Evolutionary conservation across 2,888 invertebrate species (phyloP).

Genomic region (Eueremaeus valkanovi): DNA sequence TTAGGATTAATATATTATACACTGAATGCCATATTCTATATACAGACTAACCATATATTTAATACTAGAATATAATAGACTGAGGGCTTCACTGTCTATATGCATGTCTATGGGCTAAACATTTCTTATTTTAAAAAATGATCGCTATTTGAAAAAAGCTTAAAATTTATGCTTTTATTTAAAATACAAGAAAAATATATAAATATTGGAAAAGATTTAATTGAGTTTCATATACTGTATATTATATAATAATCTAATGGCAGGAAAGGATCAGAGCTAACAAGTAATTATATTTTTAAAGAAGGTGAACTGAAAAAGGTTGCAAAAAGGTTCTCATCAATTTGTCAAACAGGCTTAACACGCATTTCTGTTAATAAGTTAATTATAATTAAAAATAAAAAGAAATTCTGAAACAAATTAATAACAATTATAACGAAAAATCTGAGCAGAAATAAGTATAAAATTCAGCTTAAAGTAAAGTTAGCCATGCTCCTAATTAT

Average conservation of each 20-base stretch:
- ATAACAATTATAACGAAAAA: not conserved
- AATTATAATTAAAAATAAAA: not conserved
- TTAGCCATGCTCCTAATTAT: not conserved
- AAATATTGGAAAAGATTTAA: no score
- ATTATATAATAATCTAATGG: not conserved
- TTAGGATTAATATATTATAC: not conserved
- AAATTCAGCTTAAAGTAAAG: not conserved
- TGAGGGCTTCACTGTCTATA: not conserved
- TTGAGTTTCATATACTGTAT: not conserved
- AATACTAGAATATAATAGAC: not conserved
- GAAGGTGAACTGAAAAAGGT: not conserved
- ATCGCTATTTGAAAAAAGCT: not conserved
- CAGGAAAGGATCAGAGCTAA: not conserved
- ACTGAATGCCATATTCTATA: not conserved
- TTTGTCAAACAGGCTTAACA: not conserved
- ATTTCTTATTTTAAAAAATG: not conserved
- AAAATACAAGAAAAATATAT: not conserved
- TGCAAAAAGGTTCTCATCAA: conserved; percentile 18
- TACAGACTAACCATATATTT: not conserved
- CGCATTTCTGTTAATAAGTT: not conserved
- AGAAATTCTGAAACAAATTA: not conserved
- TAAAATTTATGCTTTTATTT: not conserved
- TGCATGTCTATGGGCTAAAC: not conserved
- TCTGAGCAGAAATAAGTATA: not conserved
- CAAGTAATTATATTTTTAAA: not conserved